Percentiles rank a stretch among this genome's conserved stretches.
These are phyloP conservation scores for Latheticus oryzae DNA, from an alignment of 2,888 invertebrate species.

Conservation along the genomic window DNA sequence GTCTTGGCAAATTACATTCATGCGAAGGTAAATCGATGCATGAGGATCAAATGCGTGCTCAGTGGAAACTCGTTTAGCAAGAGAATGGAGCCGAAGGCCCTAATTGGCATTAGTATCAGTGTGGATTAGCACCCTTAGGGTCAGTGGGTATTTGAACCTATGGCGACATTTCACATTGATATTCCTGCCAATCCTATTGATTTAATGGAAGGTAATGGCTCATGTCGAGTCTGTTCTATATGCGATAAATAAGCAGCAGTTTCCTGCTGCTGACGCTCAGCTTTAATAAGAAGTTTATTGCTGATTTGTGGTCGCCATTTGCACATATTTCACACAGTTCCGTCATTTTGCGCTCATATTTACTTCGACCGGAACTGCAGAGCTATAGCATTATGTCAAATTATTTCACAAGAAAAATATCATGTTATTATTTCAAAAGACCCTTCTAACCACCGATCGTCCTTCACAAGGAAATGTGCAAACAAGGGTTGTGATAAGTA, in stretches of 20 bases:
- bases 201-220: conserved; percentile 49
- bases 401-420: background rate
- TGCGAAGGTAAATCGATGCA: conserved; percentile 24
- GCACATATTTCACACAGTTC: conserved; percentile 28
- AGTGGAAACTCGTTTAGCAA: conserved; percentile 32
- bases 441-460: background rate
- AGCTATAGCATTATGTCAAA: conserved; percentile 15
- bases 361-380: conserved; percentile 17
- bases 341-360: conserved; percentile 25
- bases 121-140: conserved; percentile 49
- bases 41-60: conserved; percentile 19
- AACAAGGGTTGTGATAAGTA: conserved; percentile 27
- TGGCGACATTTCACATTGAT: conserved; percentile 39
- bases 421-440: conserved; percentile 9
- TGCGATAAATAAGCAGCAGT: conserved; percentile 47
- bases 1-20: conserved; percentile 23
- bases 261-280: conserved; percentile 46
- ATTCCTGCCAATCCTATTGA: conserved; percentile 43
- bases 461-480: conserved; percentile 2
- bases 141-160: conserved; percentile 41
- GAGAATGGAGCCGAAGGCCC: conserved; percentile 41
- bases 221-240: conserved; percentile 45
- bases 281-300: conserved; percentile 49
- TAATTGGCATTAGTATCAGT: conserved; percentile 53
- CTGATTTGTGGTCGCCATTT: conserved; percentile 34